Percentiles rank a stretch among this genome's conserved stretches.
phyloP scores from a whole-genome alignment of 2,888 invertebrate species.

The Macrosiphum euphorbiae region DNA sequence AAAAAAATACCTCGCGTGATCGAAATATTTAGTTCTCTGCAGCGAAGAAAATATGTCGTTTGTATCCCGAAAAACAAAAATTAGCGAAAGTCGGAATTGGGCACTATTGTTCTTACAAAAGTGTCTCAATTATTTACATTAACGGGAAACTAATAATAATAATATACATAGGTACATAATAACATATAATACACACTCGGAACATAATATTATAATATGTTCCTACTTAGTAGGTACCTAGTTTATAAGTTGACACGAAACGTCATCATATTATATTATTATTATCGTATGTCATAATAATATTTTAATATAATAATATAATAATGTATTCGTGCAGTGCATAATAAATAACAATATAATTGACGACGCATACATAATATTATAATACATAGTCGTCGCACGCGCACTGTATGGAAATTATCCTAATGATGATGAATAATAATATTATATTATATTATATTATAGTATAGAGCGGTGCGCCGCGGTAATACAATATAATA shows the following conservation, averaged over 20 bases:
- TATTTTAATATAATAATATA: not conserved
- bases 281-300: not conserved
- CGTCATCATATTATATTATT: not conserved
- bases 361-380: not conserved
- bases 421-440: not conserved
- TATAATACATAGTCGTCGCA: constrained; percentile 1
- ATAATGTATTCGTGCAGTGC: not conserved
- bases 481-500: not conserved
- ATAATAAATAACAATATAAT: not conserved
- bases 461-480: no score
- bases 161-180: no score
- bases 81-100: not conserved
- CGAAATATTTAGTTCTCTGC: no score
- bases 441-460: not conserved
- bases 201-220: not conserved
- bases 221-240: not conserved
- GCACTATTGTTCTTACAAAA: no score
- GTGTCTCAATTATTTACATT: no score
- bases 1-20: not conserved
- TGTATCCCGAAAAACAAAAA: no score
- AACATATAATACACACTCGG: not conserved
- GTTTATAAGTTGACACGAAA: not conserved
- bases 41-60: no score
- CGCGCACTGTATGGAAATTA: not conserved
- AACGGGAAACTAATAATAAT: no score